Base-by-base conservation (phyloP, 2,888 invertebrate genomes). In the Melinopterus prodromus region DNA sequence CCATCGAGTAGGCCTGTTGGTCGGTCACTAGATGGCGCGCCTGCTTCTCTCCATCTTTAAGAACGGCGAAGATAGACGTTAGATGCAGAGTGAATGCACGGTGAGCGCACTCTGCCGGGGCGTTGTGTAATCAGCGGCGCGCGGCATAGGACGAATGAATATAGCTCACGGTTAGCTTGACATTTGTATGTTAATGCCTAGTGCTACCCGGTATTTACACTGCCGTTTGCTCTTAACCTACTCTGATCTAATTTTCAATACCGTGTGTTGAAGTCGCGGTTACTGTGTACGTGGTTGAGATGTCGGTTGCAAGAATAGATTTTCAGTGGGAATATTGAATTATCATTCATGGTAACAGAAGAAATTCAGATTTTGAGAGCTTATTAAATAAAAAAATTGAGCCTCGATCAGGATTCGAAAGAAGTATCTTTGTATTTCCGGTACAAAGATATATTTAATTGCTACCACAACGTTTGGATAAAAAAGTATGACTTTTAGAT, bases 121-220 rank as follows among this genome's bases (percentile, higher is more conserved):
- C 86, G 84, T 84, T 84, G 90, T 90, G 90, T 83, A 90, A 91
- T 91, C 91, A 90, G 90, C 88, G 89, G 88, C 90, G 90, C 91
- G 84, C 83, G 81, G 53, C 53, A 53, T 12, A 53, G 53, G 12
- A 53, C 53, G 53, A 9, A 53, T 53, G 53, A 85, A 88, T 86
- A 85, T 87, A 87, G 87, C 87, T 87, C 87, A 87, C 86, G 87
- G 88, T 87, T 88, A 87, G 86, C 85, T 85, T 87, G 88, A 88
- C 88, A 87, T 88, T 87, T 87, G 87, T 87, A 87, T 87, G 87
- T 87, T 87, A 87, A 87, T 88, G 85, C 53, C 2, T 6, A 2
- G 12, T 12, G 12, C 9, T 12, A 53, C 53, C 12, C 83, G 85
- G 85, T 86, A 86, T 86, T 86, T 87, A 84, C 86, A 84, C 82